Percentiles rank a stretch among this genome's conserved stretches.
phyloP scores from a whole-genome alignment of 2,797 vertebrate genomes.

The Sorex maritimensis region DNA sequence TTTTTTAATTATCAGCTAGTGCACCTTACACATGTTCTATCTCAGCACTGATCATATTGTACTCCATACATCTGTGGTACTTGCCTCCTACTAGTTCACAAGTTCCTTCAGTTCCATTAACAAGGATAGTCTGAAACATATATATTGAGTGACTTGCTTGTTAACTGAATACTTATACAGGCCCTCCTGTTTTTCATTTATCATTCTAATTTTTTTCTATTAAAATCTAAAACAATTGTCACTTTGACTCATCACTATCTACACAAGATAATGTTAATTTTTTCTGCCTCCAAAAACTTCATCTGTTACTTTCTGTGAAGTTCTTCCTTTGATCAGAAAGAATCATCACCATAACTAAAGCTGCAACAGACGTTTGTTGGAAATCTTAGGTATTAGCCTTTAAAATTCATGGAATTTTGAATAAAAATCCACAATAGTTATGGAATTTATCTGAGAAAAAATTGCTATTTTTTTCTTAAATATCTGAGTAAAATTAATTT shows the following conservation, averaged over 20 bases:
- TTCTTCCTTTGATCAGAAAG: background rate
- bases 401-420: conserved; percentile 25
- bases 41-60: background rate
- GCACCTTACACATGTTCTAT: background rate
- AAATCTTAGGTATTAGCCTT: conserved; percentile 25
- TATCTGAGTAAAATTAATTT: conserved; percentile 1
- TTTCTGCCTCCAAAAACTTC: conserved; percentile 8
- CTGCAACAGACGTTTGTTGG: background rate
- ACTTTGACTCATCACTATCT: conserved; percentile 8
- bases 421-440: conserved; percentile 16
- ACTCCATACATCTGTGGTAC: background rate
- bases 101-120: background rate
- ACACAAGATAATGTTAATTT: conserved; percentile 38
- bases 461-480: conserved; percentile 41
- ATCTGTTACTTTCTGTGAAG: conserved; percentile 21
- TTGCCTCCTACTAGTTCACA: background rate
- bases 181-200: background rate
- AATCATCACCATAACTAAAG: background rate
- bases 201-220: conserved; percentile 30
- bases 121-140: background rate
- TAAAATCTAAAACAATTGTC: background rate
- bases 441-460: conserved; percentile 52
- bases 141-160: background rate
- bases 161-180: background rate
- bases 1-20: background rate